A percentile compares a stretch with the other conserved stretches of the same genome.
Evolutionary conservation across 2,888 invertebrate species (phyloP).

Genomic region (Megaustenia siamemsis): DNA sequence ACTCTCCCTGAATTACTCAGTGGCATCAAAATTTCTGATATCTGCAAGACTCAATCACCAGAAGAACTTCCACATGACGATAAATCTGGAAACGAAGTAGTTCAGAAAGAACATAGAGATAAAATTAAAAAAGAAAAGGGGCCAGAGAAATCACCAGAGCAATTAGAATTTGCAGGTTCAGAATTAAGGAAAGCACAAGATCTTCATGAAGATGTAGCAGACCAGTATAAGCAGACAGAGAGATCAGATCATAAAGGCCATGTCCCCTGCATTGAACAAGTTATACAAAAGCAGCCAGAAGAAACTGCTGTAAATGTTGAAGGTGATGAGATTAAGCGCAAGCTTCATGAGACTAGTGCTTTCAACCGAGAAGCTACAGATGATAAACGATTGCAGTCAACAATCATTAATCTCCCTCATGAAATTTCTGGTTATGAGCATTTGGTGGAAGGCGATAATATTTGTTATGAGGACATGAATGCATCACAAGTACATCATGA

Average conservation of each 20-base stretch:
- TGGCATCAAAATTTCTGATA: background rate
- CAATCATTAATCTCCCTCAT: background rate
- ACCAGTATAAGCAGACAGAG: background rate
- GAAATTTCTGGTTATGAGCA: too few species aligned
- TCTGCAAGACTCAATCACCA: background rate
- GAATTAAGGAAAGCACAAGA: background rate
- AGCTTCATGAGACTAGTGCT: conserved; percentile 11
- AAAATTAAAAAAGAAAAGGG: background rate
- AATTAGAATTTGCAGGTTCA: background rate
- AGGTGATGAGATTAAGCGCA: conserved; percentile 19
- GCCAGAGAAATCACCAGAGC: background rate
- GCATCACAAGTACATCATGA: conserved; percentile 34
- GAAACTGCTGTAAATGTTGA: background rate
- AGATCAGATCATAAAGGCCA: background rate
- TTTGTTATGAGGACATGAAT: background rate
- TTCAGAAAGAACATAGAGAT: background rate
- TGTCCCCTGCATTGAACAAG: conserved; percentile 22
- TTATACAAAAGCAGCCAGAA: background rate
- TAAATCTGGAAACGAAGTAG: background rate
- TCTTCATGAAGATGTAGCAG: background rate
- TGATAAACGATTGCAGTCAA: conserved; percentile 33
- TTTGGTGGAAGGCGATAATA: background rate
- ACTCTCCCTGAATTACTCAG: conserved; percentile 26
- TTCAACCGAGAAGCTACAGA: conserved; percentile 36
- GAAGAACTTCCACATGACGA: conserved; percentile 8